phyloP scores from a whole-genome alignment of 1,140 invertebrate genomes.

The Piezodorus guildinii region DNA sequence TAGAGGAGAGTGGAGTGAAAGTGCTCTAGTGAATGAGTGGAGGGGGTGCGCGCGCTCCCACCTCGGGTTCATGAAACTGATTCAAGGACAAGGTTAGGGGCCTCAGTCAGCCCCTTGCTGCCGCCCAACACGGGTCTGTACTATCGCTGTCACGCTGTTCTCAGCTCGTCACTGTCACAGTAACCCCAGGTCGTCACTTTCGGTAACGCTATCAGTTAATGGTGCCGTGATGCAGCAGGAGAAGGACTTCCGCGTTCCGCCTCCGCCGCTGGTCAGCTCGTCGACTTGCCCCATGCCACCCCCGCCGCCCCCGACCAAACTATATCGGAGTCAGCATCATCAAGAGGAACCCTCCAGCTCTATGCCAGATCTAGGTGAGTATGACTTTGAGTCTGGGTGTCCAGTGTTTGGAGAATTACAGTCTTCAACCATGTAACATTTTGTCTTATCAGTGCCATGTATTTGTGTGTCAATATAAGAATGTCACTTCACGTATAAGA shows the following conservation, averaged over 20 bases:
- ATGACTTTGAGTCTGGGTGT: neutral
- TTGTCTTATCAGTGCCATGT: too few species aligned
- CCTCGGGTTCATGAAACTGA: conserved; percentile 26
- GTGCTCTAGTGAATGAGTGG: conserved; percentile 2
- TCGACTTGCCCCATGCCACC: conserved; percentile 22
- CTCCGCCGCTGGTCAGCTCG: conserved; percentile 22
- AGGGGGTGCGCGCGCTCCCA: conserved; percentile 17
- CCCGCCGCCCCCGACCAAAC: conserved; percentile 18
- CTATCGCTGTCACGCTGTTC: conserved; percentile 5
- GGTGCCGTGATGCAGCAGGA: conserved; percentile 14
- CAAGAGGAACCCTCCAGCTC: conserved; percentile 28
- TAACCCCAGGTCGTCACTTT: neutral
- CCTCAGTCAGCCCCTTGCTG: conserved; percentile 17
- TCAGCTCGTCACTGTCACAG: neutral
- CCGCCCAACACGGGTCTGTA: conserved; percentile 3
- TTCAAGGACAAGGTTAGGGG: conserved; percentile 29
- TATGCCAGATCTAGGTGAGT: conserved; percentile 29
- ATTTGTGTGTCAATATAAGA: too few species aligned
- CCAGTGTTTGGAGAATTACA: too few species aligned
- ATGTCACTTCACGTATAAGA: too few species aligned
- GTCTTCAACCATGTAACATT: too few species aligned
- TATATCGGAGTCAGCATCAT: conserved; percentile 17
- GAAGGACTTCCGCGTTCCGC: conserved; percentile 22
- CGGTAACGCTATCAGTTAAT: conserved; percentile 17
- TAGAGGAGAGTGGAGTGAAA: neutral